Evolutionary conservation across 2,888 invertebrate genomes (phyloP).

Genomic region (Euzophera pinguis): DNA sequence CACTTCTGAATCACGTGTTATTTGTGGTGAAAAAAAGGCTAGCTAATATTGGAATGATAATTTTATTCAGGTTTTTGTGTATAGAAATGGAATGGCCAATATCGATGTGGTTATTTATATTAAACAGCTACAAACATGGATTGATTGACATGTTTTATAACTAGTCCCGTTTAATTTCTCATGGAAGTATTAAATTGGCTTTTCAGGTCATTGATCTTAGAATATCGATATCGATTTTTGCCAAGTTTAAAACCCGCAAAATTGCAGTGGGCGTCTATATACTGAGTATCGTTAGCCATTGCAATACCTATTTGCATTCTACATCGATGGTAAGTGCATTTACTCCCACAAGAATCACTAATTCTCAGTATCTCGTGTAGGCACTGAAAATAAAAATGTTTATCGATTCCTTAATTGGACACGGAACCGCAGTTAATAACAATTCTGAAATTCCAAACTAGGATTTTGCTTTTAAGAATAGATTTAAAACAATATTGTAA

Average conservation of each 20-base stretch:
- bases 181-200: not conserved
- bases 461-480: not conserved
- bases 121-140: not conserved
- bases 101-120: not conserved
- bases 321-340: conserved; percentile 39
- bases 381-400: conserved; percentile 23
- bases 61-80: not conserved
- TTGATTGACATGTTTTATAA: not conserved
- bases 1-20: not conserved
- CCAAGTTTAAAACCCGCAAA: conserved; percentile 30
- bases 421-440: conserved; percentile 12
- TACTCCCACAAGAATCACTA: conserved; percentile 41
- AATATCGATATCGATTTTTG: conserved; percentile 31
- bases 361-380: conserved; percentile 27
- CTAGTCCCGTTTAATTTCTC: not conserved
- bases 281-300: conserved; percentile 33
- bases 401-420: conserved; percentile 28
- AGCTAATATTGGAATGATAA: not conserved
- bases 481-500: not conserved
- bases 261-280: conserved; percentile 41
- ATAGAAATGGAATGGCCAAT: not conserved
- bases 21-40: not conserved
- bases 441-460: conserved; percentile 3
- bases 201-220: conserved; percentile 23
- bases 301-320: conserved; percentile 50